Base-by-base conservation (phyloP, 2,113 vertebrate species). In the Charina bottae region DNA sequence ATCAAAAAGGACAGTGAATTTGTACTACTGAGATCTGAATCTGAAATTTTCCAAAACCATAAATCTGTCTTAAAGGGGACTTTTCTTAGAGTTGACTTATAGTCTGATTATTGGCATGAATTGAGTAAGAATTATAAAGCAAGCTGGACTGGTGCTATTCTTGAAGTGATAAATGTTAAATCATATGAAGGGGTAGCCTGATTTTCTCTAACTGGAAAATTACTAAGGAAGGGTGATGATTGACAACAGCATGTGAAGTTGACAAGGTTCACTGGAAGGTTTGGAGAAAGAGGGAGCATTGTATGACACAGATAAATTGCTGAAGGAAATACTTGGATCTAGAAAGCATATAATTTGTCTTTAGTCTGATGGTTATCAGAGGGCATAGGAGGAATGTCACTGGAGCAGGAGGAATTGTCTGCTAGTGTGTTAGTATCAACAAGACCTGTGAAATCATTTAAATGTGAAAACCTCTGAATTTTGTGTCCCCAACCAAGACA, bases 401-500 rank as follows among this genome's bases (percentile, higher is more conserved):
- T 59, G 56, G 56, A 53, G 89, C 0, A 83, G n/a, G 90, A 33
- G 1, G 92, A 26, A 83, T 64, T 85, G 15, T 17, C 10, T 91
- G 86, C 78, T 72, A 72, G 37, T 72, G 60, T 87, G 37, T 84
- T 26, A 90, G 87, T 87, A 84, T 68, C 84, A 94, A 72, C 92
- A 93, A 90, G 8, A 54, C 49, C 10, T 92, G 55, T 85, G 42
- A 64, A 91, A 5, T 15, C 46, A 42, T 92, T 88, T 59, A 84
- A 85, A 21, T 8, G 24, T 85, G 24, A 33, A 87, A 55, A 21
- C 53, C 15, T 91, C 78, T 92, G 60, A 58, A 85, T 56, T 11
- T 1, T 93, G 92, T 87, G 90, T 92, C 21, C 9, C 26, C 42
- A 37, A 88, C n/a, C 19, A 56, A 42, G 42, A 6, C 21, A 85